Base-by-base conservation (phyloP, 2,888 invertebrate genomes). In the Tipula confusa region DNA sequence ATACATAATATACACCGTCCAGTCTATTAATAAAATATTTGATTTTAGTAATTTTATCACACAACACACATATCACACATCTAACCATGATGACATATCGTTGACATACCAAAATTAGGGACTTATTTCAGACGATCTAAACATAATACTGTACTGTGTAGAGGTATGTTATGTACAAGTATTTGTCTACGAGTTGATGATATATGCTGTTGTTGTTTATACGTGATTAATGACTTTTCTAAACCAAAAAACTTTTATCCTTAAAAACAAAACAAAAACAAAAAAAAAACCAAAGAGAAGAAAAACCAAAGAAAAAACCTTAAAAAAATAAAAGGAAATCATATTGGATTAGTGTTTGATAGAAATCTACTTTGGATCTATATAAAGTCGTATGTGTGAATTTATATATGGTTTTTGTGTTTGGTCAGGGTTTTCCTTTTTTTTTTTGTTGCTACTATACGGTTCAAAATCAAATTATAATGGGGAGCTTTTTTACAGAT, bases 1-100 rank as follows among this genome's bases (percentile, higher is more conserved):
- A 48, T 48, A 1, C 18, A n/a, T 18, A 48, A 64, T 24, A 24
- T 7, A 64, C 3, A 24, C 24, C 64, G 64, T 64, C 64, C 64
- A 64, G 64, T 64, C 64, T 64, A 64, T 64, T 64, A 64, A 64
- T 64, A 64, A 64, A 64, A 64, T 64, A 64, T 64, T 64, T 64
- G 64, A 24, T 64, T 64, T 64, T 64, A 24, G 64, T 64, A 64
- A 64, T 64, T 64, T 64, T 64, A 64, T 64, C 64, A 64, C 64
- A 43, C 43, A 43, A 43, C 43, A 43, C 43, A 64, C 64, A 64
- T 64, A 64, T 64, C 64, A 64, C 64, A 64, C 64, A 64, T 64
- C 64, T 24, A 64, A 64, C 64, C 64, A 64, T 64, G 64, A 64
- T 64, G 64, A 64, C 64, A 64, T 64, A 64, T 64, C 64, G 64